A percentile compares a stretch with the other conserved stretches of the same genome.
These are phyloP conservation scores for Lipotes vexillifer DNA, from an alignment of 2,113 vertebrate genomes.

Conservation along the genomic window DNA sequence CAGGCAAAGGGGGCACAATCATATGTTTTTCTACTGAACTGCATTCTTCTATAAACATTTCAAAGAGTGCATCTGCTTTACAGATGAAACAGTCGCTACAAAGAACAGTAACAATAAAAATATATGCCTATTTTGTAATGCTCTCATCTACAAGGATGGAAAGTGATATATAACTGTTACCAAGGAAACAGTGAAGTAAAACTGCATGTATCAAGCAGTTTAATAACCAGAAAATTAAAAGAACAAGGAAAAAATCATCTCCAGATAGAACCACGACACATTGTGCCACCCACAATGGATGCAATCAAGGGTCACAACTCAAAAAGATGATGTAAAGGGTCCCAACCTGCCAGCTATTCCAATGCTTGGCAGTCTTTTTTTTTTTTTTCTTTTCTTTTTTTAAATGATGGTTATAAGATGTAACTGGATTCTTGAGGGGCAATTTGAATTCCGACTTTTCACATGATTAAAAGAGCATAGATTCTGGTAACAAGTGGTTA, in stretches of 20 bases:
- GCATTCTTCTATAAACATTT: slow-evolving; percentile 72
- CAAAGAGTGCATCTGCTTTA: slow-evolving; percentile 58
- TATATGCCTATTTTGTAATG: slow-evolving; percentile 62
- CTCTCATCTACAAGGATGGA: slow-evolving; percentile 63
- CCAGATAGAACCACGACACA: slow-evolving; percentile 35
- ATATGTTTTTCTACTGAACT: slow-evolving; percentile 72
- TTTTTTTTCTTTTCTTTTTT: not conserved
- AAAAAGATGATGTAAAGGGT: slow-evolving; percentile 2
- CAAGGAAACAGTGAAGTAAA: slow-evolving; percentile 80
- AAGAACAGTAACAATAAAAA: slow-evolving; percentile 70
- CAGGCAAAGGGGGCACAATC: slow-evolving; percentile 70
- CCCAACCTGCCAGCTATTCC: not conserved
- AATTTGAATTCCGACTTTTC: slow-evolving; percentile 17
- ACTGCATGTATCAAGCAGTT: slow-evolving; percentile 70
- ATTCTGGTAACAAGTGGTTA: slow-evolving; percentile 7
- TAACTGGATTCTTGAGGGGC: not conserved
- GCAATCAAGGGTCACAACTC: not conserved
- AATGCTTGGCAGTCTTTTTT: not conserved
- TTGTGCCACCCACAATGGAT: slow-evolving; percentile 31
- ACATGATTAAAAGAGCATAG: not conserved
- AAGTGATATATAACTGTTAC: slow-evolving; percentile 78
- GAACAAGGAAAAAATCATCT: slow-evolving; percentile 51
- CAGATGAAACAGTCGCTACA: slow-evolving; percentile 64
- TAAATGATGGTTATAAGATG: not conserved
- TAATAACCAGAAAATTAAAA: slow-evolving; percentile 77